Conservation (phyloP, 2,797 vertebrate genomes). For the Ara ararauna region DNA sequence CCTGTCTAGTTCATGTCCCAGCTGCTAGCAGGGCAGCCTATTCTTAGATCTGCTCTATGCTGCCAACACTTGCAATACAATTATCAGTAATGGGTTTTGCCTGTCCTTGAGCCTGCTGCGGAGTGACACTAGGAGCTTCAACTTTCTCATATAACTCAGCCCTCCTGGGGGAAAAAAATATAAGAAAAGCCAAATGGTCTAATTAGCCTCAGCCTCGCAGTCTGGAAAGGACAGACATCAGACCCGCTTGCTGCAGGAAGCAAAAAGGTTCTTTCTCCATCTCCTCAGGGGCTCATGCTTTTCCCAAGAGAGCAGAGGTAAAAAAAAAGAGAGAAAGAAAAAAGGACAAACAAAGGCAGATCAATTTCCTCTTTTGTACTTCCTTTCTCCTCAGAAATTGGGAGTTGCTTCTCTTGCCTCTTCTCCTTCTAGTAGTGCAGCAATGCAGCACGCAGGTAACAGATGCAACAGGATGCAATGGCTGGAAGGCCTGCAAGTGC, state of each 20-base stretch:
- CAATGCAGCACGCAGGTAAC: background rate
- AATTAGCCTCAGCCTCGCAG: constrained; percentile 31
- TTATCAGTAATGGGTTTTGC: constrained; percentile 7
- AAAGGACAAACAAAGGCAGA: background rate
- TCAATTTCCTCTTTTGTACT: background rate
- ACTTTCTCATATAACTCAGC: constrained; percentile 17
- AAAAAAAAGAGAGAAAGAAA: background rate
- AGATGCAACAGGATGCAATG: background rate
- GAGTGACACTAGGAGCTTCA: background rate
- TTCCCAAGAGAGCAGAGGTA: background rate
- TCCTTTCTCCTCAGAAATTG: background rate
- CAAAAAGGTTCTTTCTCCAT: background rate
- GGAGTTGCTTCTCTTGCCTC: background rate
- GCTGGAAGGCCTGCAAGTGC: background rate
- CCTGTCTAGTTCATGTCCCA: background rate
- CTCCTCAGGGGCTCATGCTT: background rate
- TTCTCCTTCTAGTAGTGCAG: background rate
- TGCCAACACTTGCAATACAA: background rate
- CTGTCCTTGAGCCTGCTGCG: constrained; percentile 43
- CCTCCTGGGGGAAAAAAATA: background rate
- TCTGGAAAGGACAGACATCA: constrained; percentile 6
- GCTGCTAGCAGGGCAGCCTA: background rate
- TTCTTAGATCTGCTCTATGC: constrained; percentile 15
- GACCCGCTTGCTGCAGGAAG: background rate
- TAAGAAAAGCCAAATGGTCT: constrained; percentile 41